phyloP scores from a whole-genome alignment of 2,113 vertebrate genomes.

The Damaliscus lunatus region DNA sequence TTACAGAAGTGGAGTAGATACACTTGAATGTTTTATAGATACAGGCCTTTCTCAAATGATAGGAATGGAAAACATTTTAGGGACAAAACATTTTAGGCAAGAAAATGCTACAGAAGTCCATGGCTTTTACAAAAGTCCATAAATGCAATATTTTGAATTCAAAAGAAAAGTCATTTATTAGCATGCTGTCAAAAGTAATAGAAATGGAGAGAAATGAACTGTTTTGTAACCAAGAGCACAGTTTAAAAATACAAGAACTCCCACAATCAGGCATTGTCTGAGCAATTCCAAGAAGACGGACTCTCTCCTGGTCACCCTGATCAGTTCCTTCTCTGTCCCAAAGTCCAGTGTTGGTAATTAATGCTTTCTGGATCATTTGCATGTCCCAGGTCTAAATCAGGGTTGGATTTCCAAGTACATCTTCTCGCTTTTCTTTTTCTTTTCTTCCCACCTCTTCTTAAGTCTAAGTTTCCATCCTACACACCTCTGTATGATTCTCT shows the following conservation, averaged over 20 bases:
- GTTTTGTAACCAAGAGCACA: neutral
- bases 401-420: neutral
- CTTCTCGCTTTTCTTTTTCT: neutral
- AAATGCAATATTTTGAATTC: neutral
- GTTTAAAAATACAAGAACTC: constrained; percentile 15
- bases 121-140: neutral
- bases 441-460: neutral
- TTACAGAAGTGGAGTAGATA: neutral
- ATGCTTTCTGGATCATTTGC: neutral
- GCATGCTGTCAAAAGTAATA: constrained; percentile 5
- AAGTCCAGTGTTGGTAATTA: neutral
- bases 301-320: neutral
- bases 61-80: neutral
- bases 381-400: neutral
- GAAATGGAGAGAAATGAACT: constrained; percentile 39
- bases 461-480: neutral
- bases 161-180: constrained; percentile 38
- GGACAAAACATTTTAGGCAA: neutral
- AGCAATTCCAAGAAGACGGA: neutral
- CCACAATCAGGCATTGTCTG: neutral
- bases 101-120: neutral
- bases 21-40: neutral
- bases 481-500: neutral
- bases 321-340: neutral
- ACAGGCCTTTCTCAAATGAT: neutral